Percentiles rank a stretch among this genome's conserved stretches.
Evolutionary conservation across 2,113 vertebrate species (phyloP).

Genomic region (Megaleporinus macrocephalus): DNA sequence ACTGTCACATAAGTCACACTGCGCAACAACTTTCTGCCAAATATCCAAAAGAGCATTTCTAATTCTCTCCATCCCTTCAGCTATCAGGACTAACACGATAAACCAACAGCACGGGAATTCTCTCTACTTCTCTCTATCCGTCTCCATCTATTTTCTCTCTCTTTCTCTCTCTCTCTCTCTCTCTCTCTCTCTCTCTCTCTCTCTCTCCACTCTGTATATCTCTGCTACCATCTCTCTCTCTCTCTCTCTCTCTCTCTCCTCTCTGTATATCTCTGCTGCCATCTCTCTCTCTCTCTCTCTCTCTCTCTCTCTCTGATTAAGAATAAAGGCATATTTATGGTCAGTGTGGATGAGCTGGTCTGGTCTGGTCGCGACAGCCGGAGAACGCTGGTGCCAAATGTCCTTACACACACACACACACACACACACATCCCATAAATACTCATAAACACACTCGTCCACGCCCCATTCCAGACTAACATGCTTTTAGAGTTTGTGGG

Average conservation of each 20-base stretch:
- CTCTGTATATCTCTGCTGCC: no score
- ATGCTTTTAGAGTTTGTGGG: no score
- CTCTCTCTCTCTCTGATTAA: no score
- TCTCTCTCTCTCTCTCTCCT: background rate
- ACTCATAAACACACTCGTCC: background rate
- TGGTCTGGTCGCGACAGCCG: background rate
- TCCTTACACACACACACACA: conserved; percentile 11
- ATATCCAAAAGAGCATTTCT: conserved; percentile 44
- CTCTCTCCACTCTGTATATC: background rate
- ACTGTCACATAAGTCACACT: background rate
- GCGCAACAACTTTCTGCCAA: conserved; percentile 31
- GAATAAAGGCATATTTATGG: conserved; percentile 40
- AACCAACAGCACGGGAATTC: background rate
- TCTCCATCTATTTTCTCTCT: background rate
- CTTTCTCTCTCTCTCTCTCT: background rate
- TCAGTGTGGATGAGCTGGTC: background rate
- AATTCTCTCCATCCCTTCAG: conserved; percentile 21
- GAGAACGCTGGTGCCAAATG: conserved; percentile 23
- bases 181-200: background rate
- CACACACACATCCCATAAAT: background rate
- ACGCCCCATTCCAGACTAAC: background rate
- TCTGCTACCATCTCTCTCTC: background rate
- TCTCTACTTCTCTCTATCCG: background rate
- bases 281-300: background rate
- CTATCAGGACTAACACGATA: conserved; percentile 16